Percentiles rank a stretch among this genome's conserved stretches.
Evolutionary conservation across 2,797 vertebrate species (phyloP).

Genomic region (Melanotaenia nigrans): DNA sequence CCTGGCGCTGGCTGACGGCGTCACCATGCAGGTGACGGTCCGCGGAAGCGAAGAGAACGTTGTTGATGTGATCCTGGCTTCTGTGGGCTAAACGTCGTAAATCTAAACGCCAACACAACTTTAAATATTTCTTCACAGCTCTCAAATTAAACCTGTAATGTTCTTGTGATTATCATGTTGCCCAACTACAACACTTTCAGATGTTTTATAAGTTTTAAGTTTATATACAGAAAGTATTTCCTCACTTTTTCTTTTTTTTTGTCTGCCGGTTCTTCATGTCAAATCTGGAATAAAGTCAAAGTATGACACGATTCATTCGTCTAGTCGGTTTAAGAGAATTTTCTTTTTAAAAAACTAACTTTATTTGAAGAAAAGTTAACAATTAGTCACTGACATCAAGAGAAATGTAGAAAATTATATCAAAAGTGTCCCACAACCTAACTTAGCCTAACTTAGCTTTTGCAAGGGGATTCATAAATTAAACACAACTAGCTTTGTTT

Average conservation of each 20-base stretch:
- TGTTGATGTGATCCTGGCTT: constrained; percentile 92
- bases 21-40: constrained; percentile 98
- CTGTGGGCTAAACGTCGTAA: constrained; percentile 85
- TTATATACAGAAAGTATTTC: constrained; percentile 5
- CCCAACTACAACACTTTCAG: not conserved
- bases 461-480: not conserved
- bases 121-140: constrained; percentile 10
- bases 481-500: not conserved
- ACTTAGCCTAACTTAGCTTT: not conserved
- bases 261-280: constrained; percentile 41
- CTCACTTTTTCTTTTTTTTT: constrained; percentile 10
- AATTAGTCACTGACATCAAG: constrained; percentile 32
- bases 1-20: constrained; percentile 92
- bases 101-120: not conserved
- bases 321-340: not conserved
- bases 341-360: constrained; percentile 67
- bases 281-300: constrained; percentile 65
- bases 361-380: constrained; percentile 67
- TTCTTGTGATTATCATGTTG: constrained; percentile 14
- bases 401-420: constrained; percentile 71
- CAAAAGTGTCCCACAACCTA: constrained; percentile 22
- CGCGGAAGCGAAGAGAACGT: constrained; percentile 90
- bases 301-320: not conserved
- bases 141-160: constrained; percentile 18
- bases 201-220: constrained; percentile 42